Conservation (phyloP, 2,888 invertebrate genomes). For the Microchrysa polita region DNA sequence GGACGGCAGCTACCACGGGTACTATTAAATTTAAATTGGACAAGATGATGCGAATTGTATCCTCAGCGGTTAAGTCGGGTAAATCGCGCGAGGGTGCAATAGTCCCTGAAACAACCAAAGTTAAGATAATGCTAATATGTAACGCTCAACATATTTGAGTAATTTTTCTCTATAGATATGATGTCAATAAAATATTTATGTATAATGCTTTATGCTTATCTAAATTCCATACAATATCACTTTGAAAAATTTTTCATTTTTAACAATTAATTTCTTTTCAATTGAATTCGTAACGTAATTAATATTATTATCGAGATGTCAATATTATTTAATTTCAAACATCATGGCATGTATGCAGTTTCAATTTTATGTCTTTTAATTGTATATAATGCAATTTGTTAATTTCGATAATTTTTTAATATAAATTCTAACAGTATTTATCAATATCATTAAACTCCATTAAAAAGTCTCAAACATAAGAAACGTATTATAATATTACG, state of each 20-base stretch:
- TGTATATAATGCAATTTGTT: slow-evolving; percentile 31
- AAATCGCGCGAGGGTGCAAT: slow-evolving; percentile 90
- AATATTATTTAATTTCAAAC: slow-evolving; percentile 6
- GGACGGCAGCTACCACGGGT: slow-evolving; percentile 89
- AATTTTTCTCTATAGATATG: too few relatives aligned
- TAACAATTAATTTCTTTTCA: background rate
- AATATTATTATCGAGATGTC: too few relatives aligned
- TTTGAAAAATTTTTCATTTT: slow-evolving; percentile 15
- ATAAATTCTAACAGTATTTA: background rate
- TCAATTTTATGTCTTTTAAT: background rate
- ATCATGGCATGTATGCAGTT: background rate
- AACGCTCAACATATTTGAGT: slow-evolving; percentile 3
- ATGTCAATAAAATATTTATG: background rate
- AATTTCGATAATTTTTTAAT: slow-evolving; percentile 1
- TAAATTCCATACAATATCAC: background rate
- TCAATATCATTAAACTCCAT: background rate
- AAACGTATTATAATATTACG: slow-evolving; percentile 20
- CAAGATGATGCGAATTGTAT: slow-evolving; percentile 87
- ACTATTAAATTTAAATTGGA: slow-evolving; percentile 93
- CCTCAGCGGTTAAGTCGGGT: slow-evolving; percentile 79
- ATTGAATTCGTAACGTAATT: too few relatives aligned
- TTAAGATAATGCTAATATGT: slow-evolving; percentile 25
- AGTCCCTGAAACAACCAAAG: slow-evolving; percentile 85
- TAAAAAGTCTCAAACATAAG: background rate
- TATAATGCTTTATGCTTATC: background rate